Conservation (phyloP, 2,797 vertebrate species). For the Xerus rutilus region DNA sequence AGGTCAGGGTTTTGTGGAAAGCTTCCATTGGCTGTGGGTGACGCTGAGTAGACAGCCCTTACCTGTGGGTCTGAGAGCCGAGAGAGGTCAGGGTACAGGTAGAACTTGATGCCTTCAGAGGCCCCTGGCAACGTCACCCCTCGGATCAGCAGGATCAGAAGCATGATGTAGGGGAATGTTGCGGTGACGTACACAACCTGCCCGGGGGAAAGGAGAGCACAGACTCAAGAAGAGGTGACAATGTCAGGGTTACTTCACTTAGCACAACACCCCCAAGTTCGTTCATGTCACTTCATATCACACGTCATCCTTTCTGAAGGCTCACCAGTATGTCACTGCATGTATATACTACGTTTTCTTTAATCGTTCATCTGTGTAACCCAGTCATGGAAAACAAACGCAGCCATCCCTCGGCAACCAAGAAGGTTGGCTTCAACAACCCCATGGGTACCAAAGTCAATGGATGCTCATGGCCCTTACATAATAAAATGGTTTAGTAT, state of each 20-base stretch:
- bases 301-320: neutral
- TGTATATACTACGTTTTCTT: neutral
- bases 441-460: neutral
- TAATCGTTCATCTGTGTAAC: neutral
- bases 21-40: neutral
- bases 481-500: neutral
- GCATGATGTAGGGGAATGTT: conserved; percentile 92
- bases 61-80: conserved; percentile 98
- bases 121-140: conserved; percentile 97
- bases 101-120: conserved; percentile 97
- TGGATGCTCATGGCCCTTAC: neutral
- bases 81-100: conserved; percentile 97
- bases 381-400: neutral
- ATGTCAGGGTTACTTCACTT: neutral
- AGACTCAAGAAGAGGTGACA: neutral
- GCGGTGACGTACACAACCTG: conserved; percentile 99
- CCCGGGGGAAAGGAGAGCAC: conserved; percentile 7
- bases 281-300: accelerated
- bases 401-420: neutral
- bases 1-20: neutral
- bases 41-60: conserved; percentile 64
- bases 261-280: no score
- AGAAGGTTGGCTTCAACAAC: no score
- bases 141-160: conserved; percentile 95
- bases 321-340: neutral